These are phyloP conservation scores for Saxidomus purpurata DNA, from an alignment of 1,140 invertebrate genomes.

Conservation along the genomic window DNA sequence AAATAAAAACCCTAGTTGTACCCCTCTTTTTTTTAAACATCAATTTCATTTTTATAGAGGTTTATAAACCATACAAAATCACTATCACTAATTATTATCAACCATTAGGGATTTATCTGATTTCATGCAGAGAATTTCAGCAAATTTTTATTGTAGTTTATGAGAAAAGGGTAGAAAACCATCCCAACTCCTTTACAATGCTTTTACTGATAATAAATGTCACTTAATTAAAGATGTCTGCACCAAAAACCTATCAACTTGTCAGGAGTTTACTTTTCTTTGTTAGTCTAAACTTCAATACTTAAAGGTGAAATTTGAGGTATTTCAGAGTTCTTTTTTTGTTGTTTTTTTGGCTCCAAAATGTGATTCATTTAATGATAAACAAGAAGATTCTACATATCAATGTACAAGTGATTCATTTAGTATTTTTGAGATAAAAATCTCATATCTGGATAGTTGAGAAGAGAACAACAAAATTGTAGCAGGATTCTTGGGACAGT, in stretches of 20 bases:
- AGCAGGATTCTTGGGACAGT: too few species aligned
- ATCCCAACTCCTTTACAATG: neutral
- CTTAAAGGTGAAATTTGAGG: neutral
- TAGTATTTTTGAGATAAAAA: neutral
- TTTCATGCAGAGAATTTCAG: slow-evolving; percentile 33
- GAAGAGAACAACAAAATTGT: too few species aligned
- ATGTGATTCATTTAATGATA: too few species aligned
- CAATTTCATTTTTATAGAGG: slow-evolving; percentile 28
- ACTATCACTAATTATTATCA: slow-evolving; percentile 59
- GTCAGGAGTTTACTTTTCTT: neutral
- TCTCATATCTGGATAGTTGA: too few species aligned
- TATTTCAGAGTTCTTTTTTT: neutral
- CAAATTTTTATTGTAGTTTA: slow-evolving; percentile 55
- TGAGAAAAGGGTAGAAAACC: slow-evolving; percentile 5
- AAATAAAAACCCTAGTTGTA: neutral
- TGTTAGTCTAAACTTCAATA: neutral
- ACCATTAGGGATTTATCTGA: slow-evolving; percentile 55
- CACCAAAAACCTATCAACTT: neutral
- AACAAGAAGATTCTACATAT: neutral
- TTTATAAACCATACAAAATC: slow-evolving; percentile 37
- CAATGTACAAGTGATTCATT: neutral
- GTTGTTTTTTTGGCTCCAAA: neutral
- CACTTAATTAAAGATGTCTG: slow-evolving; percentile 47
- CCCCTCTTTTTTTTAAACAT: slow-evolving; percentile 11
- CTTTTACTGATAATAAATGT: slow-evolving; percentile 34